Base-by-base conservation (phyloP, 2,797 vertebrate genomes). In the Moxostoma hubbsi region DNA sequence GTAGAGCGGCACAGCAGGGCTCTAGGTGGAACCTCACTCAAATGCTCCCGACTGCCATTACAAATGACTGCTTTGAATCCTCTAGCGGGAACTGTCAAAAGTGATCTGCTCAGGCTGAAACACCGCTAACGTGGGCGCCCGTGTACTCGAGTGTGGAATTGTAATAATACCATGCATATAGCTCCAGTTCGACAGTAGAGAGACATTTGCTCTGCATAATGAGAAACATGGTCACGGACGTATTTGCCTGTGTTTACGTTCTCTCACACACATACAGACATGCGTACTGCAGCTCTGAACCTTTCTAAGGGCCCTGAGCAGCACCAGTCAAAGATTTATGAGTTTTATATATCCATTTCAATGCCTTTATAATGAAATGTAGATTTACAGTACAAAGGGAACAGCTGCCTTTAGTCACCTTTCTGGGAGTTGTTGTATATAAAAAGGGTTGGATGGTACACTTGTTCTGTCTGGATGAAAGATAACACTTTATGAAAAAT, bases 21-120 rank as follows among this genome's bases (percentile, higher is more conserved):
- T 88, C 89, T 89, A 87, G 0, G 73, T 90, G 89, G 88, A 91
- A 84, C 47, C 79, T 75, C 77, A 58, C 51, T 85, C 79, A 81
- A 79, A 83, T 86, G 69, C 85, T 91, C 88, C 88, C 88, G 89
- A 89, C 86, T 89, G 86, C 89, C 91, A 85, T 86, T 78, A 84
- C 87, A 91, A 92, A 93, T 90, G 90, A 91, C 90, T 88, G 86
- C 86, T 86, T 85, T 87, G 89, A 88, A 82, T 91, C 88, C 81
- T 90, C 81, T 81, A 85, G 82, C 6, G 77, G 73, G 84, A 89
- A 84, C 88, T 90, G 90, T 92, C 91, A 87, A 84, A 88, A 85
- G 85, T 84, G 82, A 89, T 92, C 90, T 93, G 89, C 86, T 89
- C 84, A 81, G 64, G 49, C 75, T 54, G 73, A 82, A 76, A 62